Evolutionary conservation across 2,113 vertebrate species (phyloP), one percentile per base, ranked within the genome.

Genomic region (Heterochromis multidens): DNA sequence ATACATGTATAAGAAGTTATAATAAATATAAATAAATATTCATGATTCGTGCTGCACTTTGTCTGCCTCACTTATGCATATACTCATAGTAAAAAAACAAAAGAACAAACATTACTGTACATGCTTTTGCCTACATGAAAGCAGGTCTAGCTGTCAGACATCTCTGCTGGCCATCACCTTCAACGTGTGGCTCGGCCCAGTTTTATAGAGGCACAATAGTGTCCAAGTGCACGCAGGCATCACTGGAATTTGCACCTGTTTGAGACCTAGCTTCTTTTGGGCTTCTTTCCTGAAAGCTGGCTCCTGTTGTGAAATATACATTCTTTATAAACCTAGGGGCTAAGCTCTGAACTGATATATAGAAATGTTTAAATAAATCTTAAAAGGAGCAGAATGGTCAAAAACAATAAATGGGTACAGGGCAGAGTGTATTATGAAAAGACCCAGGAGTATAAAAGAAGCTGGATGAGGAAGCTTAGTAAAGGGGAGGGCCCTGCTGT

Each of bases 201-300:
- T 89, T 89, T 84, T 77, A 85, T 77, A 87, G 85, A 92, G 54
- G 80, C 83, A 86, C 88, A 92, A 57, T 76, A 63, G 67, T 78
- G 67, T 92, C 89, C 77, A 91, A 91, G 79, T 72, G 65, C 80
- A 89, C 17, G 5, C 78, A 92, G 92, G 95, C 89, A 96, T 95
- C 81, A 33, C 83, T 94, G 95, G 95, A 96, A 96, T 96, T 94
- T 96, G 95, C 95, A 96, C 95, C 95, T 96, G 95, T 94, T 94
- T 58, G 70, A 94, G 85, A 87, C 79, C 57, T 65, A 83, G 54
- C 83, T 83, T 52, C 43, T 23, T 92, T 81, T 82, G 35, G 90
- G 85, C 88, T 83, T 80, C 82, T 10, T 70, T 87, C 60, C 54
- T 87, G 59, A 85, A 72, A 87, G 76, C 83, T 86, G 13, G 59